Conservation (phyloP, 2,113 vertebrate species). For the Ophthalmolycus amberensis region DNA sequence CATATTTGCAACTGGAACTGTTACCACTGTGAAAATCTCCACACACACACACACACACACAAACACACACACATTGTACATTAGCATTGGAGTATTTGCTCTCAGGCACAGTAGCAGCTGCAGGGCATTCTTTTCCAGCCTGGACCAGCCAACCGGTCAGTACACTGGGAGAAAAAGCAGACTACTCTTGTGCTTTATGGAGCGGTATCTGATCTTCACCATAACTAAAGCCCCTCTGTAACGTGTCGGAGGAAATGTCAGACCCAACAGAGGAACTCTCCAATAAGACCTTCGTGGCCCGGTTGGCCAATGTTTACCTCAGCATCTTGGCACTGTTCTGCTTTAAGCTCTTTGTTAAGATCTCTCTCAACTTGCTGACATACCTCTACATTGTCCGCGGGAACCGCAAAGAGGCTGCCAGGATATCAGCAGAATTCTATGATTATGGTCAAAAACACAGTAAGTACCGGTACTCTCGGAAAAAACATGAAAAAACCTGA, state of each 20-base stretch:
- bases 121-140: constrained; percentile 64
- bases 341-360: constrained; percentile 97
- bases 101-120: constrained; percentile 75
- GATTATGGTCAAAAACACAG: constrained; percentile 91
- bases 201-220: constrained; percentile 85
- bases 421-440: constrained; percentile 96
- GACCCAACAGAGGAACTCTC: constrained; percentile 63
- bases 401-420: constrained; percentile 95
- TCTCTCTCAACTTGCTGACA: constrained; percentile 94
- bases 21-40: background rate
- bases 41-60: background rate
- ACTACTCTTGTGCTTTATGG: constrained; percentile 71
- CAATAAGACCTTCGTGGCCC: constrained; percentile 89
- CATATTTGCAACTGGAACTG: background rate
- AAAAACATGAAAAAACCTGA: background rate
- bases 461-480: constrained; percentile 73
- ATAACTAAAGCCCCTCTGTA: constrained; percentile 58
- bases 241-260: constrained; percentile 74
- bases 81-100: constrained; percentile 52
- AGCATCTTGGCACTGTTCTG: constrained; percentile 97
- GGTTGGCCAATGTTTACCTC: constrained; percentile 95
- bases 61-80: constrained; percentile 17
- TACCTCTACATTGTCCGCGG: constrained; percentile 97
- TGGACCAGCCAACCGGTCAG: constrained; percentile 50
- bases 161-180: constrained; percentile 60